Conservation (phyloP, 2,113 vertebrate genomes). For the Strix uralensis region DNA sequence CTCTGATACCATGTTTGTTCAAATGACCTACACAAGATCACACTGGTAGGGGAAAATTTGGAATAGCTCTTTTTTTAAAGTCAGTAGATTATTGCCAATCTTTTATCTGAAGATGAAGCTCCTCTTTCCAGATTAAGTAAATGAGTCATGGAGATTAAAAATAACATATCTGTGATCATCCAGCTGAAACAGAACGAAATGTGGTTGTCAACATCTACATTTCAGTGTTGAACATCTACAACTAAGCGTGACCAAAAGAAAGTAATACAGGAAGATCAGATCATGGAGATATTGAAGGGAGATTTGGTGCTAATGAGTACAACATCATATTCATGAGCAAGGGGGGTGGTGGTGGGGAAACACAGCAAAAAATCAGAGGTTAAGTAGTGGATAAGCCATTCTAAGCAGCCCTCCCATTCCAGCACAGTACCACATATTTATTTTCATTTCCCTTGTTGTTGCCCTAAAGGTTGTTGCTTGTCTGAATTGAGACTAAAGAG, state of each 20-base stretch:
- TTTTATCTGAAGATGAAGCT: background rate
- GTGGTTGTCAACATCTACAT: background rate
- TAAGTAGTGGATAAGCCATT: background rate
- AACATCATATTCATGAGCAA: background rate
- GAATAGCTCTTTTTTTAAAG: background rate
- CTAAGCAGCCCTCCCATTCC: background rate
- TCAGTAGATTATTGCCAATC: background rate
- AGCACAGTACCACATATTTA: background rate
- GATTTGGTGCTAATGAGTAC: background rate
- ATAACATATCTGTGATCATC: background rate
- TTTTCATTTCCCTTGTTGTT: background rate
- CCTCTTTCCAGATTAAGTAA: background rate
- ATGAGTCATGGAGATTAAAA: background rate
- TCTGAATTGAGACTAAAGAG: background rate
- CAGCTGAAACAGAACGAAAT: background rate
- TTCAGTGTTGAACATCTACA: background rate
- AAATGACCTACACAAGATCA: background rate
- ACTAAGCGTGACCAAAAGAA: background rate
- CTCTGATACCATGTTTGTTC: background rate
- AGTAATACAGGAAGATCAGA: background rate
- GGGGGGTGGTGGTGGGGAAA: background rate
- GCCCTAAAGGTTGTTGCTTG: background rate
- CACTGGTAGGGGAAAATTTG: background rate
- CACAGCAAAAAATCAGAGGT: background rate
- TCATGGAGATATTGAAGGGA: background rate